Evolutionary conservation across 2,888 invertebrate genomes (phyloP).

Genomic region (Boloria euphrosyne): DNA sequence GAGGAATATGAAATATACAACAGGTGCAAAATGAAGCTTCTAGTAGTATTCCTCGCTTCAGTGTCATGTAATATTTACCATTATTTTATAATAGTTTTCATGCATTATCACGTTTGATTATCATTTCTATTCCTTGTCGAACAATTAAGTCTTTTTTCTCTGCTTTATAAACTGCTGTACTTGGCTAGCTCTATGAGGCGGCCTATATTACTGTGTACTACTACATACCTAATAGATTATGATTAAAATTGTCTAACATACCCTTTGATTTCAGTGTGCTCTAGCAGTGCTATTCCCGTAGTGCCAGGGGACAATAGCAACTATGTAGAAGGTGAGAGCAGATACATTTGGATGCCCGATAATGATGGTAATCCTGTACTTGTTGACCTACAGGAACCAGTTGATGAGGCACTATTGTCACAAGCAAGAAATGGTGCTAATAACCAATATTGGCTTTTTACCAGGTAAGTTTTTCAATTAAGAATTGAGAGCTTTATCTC

Average conservation of each 20-base stretch:
- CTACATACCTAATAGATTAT: conserved; percentile 1
- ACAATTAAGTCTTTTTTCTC: no score
- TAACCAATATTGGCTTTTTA: conserved; percentile 53
- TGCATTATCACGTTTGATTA: no score
- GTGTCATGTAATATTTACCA: conserved; percentile 45
- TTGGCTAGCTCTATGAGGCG: no score
- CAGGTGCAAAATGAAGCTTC: conserved; percentile 48
- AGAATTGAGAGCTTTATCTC: no score
- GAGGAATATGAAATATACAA: background rate
- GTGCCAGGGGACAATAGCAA: conserved; percentile 69
- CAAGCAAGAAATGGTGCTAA: conserved; percentile 47
- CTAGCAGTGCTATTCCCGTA: conserved; percentile 51
- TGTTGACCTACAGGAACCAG: conserved; percentile 52
- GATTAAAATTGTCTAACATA: conserved; percentile 11
- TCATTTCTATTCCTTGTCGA: no score
- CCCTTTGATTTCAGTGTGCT: conserved; percentile 52
- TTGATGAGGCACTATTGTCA: conserved; percentile 35
- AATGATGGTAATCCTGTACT: conserved; percentile 49
- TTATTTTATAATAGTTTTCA: background rate
- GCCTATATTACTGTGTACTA: no score
- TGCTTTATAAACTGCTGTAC: no score
- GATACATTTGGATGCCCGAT: conserved; percentile 60
- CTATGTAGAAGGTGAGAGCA: conserved; percentile 64
- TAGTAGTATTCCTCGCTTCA: conserved; percentile 48
- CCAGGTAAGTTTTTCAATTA: conserved; percentile 41